Conservation (phyloP, 2,113 vertebrate genomes). For the Petroica traversi region DNA sequence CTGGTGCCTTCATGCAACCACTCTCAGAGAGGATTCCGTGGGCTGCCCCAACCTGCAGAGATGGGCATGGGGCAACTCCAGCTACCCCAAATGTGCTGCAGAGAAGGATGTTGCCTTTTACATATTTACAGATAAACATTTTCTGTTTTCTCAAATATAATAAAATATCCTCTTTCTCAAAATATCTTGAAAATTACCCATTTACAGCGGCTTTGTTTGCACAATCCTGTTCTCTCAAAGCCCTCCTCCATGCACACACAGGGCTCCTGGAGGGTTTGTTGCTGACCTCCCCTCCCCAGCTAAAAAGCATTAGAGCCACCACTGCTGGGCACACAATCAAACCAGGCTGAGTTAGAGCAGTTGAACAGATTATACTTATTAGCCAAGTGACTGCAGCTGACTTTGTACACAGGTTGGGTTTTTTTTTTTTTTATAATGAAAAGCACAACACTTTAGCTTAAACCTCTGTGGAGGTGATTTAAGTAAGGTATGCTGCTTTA, state of each 20-base stretch:
- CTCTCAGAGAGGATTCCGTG: background rate
- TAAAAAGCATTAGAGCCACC: background rate
- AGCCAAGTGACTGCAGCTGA: background rate
- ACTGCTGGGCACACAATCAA: background rate
- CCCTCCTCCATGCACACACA: accelerated
- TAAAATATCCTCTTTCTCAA: background rate
- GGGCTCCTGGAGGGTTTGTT: background rate
- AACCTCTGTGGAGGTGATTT: slow-evolving; percentile 35
- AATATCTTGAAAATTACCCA: background rate
- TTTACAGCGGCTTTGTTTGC: background rate
- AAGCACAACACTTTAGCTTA: slow-evolving; percentile 11
- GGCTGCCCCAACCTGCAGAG: background rate
- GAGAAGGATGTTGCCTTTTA: background rate
- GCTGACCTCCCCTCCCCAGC: background rate
- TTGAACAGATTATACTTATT: slow-evolving; percentile 49
- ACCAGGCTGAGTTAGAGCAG: background rate
- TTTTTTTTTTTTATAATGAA: slow-evolving; percentile 25
- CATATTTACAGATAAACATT: background rate
- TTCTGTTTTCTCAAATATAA: background rate
- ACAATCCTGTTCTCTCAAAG: background rate
- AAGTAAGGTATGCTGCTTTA: background rate
- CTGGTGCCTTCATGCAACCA: background rate
- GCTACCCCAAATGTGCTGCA: background rate
- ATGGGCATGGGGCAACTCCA: accelerated
- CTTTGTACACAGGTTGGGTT: background rate